These are phyloP conservation scores for Strigamia maritima DNA, from an alignment of 2,888 invertebrate species.

Conservation along the genomic window DNA sequence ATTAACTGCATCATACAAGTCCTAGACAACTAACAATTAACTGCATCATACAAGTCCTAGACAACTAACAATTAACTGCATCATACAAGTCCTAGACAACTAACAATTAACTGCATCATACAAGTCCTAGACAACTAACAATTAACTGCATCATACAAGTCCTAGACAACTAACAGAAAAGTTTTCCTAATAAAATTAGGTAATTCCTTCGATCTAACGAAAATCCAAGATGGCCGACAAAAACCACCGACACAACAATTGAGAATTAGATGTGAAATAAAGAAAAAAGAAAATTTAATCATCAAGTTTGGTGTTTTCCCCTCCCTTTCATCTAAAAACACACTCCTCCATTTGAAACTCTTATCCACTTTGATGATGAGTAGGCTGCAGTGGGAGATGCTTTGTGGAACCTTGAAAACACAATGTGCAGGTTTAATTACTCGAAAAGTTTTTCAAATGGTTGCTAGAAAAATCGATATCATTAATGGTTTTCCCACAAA, in stretches of 20 bases:
- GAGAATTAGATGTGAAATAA: background rate
- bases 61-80: too few species aligned
- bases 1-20: too few species aligned
- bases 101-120: too few species aligned
- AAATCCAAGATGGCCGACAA: background rate
- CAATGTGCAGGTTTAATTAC: background rate
- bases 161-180: too few species aligned
- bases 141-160: too few species aligned
- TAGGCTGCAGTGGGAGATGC: background rate
- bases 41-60: too few species aligned
- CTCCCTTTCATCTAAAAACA: background rate
- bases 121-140: too few species aligned
- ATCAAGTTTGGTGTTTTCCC: background rate
- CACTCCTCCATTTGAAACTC: background rate
- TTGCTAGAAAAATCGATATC: background rate
- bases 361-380: background rate
- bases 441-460: background rate
- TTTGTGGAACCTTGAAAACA: background rate
- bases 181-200: too few species aligned
- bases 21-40: too few species aligned
- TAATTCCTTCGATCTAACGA: background rate
- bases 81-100: too few species aligned
- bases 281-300: background rate
- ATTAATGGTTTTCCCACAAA: background rate
- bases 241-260: background rate